Percentiles rank a stretch among this genome's conserved stretches.
phyloP scores from a whole-genome alignment of 1,140 invertebrate species.

The Eulimnadia texana region DNA sequence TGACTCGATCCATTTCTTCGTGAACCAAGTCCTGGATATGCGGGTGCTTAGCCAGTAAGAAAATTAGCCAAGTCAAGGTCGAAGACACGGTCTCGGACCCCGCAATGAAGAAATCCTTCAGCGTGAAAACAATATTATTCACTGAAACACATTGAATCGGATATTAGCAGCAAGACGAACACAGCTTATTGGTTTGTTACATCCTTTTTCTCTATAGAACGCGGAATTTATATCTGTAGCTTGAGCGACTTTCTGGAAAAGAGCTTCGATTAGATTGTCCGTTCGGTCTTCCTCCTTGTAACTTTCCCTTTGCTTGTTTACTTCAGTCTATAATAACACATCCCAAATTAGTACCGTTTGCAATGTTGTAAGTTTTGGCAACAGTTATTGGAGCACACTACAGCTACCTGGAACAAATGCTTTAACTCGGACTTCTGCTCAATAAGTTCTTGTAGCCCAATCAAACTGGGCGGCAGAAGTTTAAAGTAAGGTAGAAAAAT shows the following conservation, averaged over 20 bases:
- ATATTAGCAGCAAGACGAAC: not conserved
- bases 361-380: not conserved
- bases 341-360: too few relatives aligned
- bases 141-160: not conserved
- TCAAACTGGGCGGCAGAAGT: too few relatives aligned
- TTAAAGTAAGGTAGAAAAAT: too few relatives aligned
- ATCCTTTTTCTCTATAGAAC: not conserved
- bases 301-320: not conserved
- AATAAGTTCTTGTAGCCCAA: too few relatives aligned
- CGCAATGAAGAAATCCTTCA: slow-evolving; percentile 66
- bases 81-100: slow-evolving; percentile 90
- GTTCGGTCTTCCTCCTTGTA: not conserved
- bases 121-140: not conserved
- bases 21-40: slow-evolving; percentile 65
- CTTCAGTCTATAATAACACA: not conserved
- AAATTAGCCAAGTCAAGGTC: slow-evolving; percentile 70
- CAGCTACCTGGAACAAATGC: not conserved
- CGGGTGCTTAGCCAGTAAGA: slow-evolving; percentile 75
- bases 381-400: not conserved
- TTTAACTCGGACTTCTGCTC: too few relatives aligned
- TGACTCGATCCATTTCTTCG: slow-evolving; percentile 69
- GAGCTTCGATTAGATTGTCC: not conserved
- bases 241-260: not conserved
- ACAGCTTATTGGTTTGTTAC: not conserved
- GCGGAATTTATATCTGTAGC: not conserved